These are phyloP conservation scores for Noctua pronuba DNA, from an alignment of 2,888 invertebrate species.

Conservation along the genomic window DNA sequence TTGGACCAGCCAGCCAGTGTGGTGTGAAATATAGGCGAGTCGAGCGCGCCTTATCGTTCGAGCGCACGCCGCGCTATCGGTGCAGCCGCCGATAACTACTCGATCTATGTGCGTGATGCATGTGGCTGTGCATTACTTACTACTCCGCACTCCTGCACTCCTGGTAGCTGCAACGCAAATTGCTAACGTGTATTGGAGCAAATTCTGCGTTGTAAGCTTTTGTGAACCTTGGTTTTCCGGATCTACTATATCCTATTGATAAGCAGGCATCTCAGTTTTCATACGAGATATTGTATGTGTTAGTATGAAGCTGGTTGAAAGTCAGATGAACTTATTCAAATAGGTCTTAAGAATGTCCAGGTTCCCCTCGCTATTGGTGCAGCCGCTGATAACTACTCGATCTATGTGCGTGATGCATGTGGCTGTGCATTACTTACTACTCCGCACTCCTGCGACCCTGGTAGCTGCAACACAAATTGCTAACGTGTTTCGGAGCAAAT, in stretches of 20 bases:
- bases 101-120: conserved; percentile 69
- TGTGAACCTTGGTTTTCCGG: background rate
- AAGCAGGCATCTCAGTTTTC: background rate
- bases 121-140: conserved; percentile 55
- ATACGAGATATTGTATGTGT: background rate
- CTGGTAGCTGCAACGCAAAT: conserved; percentile 51
- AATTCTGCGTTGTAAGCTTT: conserved; percentile 21
- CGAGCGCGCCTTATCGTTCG: conserved; percentile 72
- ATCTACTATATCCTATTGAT: background rate
- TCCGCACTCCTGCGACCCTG: conserved; percentile 9
- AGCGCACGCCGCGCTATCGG: conserved; percentile 76
- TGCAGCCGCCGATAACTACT: conserved; percentile 62
- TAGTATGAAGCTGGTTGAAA: background rate
- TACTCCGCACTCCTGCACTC: conserved; percentile 26
- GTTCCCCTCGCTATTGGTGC: conserved; percentile 70
- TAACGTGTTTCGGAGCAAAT: conserved; percentile 7
- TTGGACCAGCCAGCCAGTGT: conserved; percentile 60
- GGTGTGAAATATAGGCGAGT: conserved; percentile 68
- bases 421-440: conserved; percentile 46
- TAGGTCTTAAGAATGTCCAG: background rate
- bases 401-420: conserved; percentile 65
- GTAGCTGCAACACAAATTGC: conserved; percentile 44
- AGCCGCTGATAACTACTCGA: conserved; percentile 62
- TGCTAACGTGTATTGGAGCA: conserved; percentile 21
- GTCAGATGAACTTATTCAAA: background rate